Conservation (phyloP, 37 sponge, comb jelly and placozoan species). For the Axinella damicornis region DNA sequence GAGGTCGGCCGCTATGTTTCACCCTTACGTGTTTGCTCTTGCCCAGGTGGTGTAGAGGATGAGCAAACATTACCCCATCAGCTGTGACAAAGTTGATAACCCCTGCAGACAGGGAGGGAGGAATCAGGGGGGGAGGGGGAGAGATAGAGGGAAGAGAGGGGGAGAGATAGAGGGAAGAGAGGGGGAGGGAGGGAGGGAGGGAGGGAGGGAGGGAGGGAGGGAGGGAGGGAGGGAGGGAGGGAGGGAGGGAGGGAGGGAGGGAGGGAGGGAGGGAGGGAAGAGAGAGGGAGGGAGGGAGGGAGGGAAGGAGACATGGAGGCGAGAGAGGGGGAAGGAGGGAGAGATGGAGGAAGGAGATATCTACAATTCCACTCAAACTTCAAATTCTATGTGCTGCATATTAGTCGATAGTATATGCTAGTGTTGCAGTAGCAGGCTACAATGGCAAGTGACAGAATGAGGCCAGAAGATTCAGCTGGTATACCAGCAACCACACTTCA, state of each 20-base stretch:
- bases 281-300: no score
- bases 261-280: neutral
- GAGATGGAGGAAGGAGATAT: no score
- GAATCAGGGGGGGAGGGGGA: neutral
- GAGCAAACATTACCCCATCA: conserved; percentile 94
- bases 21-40: conserved; percentile 72
- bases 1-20: neutral
- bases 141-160: neutral
- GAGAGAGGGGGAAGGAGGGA: no score
- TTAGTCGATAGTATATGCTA: no score
- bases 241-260: neutral
- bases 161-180: neutral
- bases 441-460: no score
- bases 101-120: conserved; percentile 29
- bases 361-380: no score
- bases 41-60: conserved; percentile 94
- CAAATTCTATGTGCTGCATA: no score
- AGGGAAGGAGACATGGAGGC: no score
- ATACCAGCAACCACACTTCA: no score
- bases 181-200: no score
- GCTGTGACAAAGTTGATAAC: conserved; percentile 91
- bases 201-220: neutral
- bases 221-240: neutral
- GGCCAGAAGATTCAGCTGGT: no score
- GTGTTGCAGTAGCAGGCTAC: no score